Evolutionary conservation across 2,888 invertebrate genomes (phyloP), one percentile per base, ranked within the genome.

Genomic region (Proisotoma minuta): DNA sequence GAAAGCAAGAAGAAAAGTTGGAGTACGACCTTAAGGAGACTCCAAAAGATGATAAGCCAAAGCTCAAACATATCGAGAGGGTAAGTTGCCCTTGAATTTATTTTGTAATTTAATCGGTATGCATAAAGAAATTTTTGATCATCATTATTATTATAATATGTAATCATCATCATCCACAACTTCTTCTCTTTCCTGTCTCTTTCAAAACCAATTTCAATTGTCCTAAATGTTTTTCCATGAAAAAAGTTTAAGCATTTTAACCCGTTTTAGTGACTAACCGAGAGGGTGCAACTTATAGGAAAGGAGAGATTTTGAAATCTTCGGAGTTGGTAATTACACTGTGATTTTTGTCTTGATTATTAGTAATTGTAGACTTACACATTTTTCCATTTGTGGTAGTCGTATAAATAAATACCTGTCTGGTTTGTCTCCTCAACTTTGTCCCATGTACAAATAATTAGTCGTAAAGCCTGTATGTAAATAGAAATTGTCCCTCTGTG

Each of bases 11-110:
- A 74, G 89, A 87, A 57, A 94, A 95, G 75, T 89, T 89, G 34
- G 91, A 96, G 78, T 94, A 91, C 87, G 89, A 93, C 75, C 84
- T 97, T 64, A 96, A 96, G 79, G 91, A 93, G 81, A 85, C 85
- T 22, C 93, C 93, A 77, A 89, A 90, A 78, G 91, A 90, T 68
- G 82, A 87, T 75, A 91, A 91, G 71, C 84, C 87, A 50, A 76
- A 75, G 63, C 84, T 93, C 75, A 92, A 93, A 81, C 92, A 93
- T 84, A 91, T 92, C 65, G 93, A 94, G 83, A 91, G 86, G 90
- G 93, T 94, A 86, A 81, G 83, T 78, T 29, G 15, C 20, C 43
- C 4, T 5, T 43, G 15, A n/a, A 5, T 34, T 34, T 10, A 34
- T 8, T n/a, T 34, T 34, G 15, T 10, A 34, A 34, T 34, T 34